phyloP scores from a whole-genome alignment of 2,113 vertebrate species.

The Candoia aspera region DNA sequence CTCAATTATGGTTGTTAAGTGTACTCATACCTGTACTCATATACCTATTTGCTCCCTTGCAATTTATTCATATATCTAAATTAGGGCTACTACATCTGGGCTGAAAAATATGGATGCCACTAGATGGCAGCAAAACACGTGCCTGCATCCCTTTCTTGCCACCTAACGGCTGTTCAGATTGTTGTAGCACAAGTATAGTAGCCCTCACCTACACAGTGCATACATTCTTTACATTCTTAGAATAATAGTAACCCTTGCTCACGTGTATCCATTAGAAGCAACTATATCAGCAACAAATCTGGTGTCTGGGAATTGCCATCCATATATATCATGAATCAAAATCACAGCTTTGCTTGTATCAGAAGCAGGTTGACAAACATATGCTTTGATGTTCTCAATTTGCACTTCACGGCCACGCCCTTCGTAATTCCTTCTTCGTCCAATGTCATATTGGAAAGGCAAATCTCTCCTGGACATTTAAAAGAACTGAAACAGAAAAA shows the following conservation, averaged over 20 bases:
- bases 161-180: background rate
- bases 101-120: background rate
- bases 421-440: constrained; percentile 80
- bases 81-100: background rate
- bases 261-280: constrained; percentile 87
- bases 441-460: constrained; percentile 86
- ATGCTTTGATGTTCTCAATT: constrained; percentile 84
- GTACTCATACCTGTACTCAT: background rate
- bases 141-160: background rate
- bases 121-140: background rate
- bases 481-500: background rate
- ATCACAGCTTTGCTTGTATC: constrained; percentile 84
- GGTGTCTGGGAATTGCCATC: constrained; percentile 89
- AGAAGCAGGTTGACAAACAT: constrained; percentile 76
- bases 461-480: constrained; percentile 86
- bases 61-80: background rate
- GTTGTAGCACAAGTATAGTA: background rate
- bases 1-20: too few relatives aligned
- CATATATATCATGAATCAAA: constrained; percentile 89
- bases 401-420: constrained; percentile 84
- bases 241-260: constrained; percentile 37
- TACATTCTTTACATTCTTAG: background rate
- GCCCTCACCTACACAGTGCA: background rate
- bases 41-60: background rate
- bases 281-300: constrained; percentile 91